Evolutionary conservation across 2,888 invertebrate genomes (phyloP).

Genomic region (Vesta saturnalis): DNA sequence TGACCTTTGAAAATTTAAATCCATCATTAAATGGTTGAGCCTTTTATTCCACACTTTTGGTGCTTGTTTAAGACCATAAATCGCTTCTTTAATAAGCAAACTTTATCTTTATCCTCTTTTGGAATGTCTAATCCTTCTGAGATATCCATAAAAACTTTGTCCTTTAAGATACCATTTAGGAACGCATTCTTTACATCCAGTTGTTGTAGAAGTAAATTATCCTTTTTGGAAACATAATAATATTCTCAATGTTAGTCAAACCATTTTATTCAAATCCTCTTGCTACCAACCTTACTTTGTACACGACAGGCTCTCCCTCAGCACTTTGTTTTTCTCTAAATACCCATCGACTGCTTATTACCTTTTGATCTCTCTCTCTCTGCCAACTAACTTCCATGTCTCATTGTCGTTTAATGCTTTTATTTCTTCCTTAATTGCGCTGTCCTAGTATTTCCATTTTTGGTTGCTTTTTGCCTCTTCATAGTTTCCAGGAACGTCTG

Average conservation of each 20-base stretch:
- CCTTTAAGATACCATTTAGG: too few species aligned
- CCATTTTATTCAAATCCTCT: background rate
- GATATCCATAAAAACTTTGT: slow-evolving; percentile 4
- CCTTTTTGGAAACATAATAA: background rate
- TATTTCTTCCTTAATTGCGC: background rate
- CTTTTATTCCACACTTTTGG: slow-evolving; percentile 6
- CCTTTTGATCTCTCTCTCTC: background rate
- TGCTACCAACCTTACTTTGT: slow-evolving; percentile 10
- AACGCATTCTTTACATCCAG: slow-evolving; percentile 3
- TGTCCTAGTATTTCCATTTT: background rate
- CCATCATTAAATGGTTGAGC: background rate
- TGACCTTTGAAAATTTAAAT: background rate
- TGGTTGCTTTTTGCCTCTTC: background rate
- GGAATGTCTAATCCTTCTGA: slow-evolving; percentile 3
- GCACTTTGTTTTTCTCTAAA: too few species aligned
- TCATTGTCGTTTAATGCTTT: too few species aligned
- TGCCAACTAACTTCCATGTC: too few species aligned
- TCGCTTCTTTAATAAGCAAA: background rate
- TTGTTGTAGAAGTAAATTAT: background rate
- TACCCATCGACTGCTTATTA: slow-evolving; percentile 7
- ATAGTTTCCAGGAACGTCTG: background rate
- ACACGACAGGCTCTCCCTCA: slow-evolving; percentile 39
- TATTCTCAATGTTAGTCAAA: background rate
- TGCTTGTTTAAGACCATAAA: slow-evolving; percentile 2
- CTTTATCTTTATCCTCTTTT: too few species aligned